Percentiles rank a stretch among this genome's conserved stretches.
Evolutionary conservation across 2,797 vertebrate genomes (phyloP).

Genomic region (Pseudochirops cupreus): DNA sequence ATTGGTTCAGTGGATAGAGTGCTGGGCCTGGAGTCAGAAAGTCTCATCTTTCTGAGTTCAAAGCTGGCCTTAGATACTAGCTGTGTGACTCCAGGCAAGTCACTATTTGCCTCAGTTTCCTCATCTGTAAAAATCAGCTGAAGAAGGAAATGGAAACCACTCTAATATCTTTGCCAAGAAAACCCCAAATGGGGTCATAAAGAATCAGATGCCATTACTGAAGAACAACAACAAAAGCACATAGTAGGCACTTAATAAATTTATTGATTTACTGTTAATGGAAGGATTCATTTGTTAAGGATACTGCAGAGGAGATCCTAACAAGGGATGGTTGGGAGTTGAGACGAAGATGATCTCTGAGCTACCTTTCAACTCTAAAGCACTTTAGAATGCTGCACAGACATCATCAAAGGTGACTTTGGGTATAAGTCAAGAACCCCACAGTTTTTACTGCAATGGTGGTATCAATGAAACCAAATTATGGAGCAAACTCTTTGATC

Average conservation of each 20-base stretch:
- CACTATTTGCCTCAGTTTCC: background rate
- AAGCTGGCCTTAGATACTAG: background rate
- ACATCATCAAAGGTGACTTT: background rate
- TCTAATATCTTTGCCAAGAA: background rate
- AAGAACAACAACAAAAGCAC: background rate
- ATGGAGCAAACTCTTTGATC: background rate
- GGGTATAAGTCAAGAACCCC: background rate
- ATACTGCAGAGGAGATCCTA: background rate
- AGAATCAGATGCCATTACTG: background rate
- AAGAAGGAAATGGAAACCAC: background rate
- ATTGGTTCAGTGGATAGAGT: background rate
- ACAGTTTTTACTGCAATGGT: background rate
- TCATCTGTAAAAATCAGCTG: background rate
- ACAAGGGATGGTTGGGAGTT: background rate
- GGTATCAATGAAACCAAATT: background rate
- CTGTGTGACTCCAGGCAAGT: background rate
- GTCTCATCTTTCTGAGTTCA: background rate
- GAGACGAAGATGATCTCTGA: background rate
- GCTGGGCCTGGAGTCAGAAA: background rate
- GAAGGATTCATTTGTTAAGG: background rate
- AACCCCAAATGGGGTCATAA: background rate
- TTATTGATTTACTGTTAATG: background rate
- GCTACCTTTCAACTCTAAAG: background rate
- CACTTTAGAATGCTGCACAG: background rate
- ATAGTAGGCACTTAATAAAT: background rate